Conservation (phyloP, 2,113 vertebrate species). For the Mus spicilegus region DNA sequence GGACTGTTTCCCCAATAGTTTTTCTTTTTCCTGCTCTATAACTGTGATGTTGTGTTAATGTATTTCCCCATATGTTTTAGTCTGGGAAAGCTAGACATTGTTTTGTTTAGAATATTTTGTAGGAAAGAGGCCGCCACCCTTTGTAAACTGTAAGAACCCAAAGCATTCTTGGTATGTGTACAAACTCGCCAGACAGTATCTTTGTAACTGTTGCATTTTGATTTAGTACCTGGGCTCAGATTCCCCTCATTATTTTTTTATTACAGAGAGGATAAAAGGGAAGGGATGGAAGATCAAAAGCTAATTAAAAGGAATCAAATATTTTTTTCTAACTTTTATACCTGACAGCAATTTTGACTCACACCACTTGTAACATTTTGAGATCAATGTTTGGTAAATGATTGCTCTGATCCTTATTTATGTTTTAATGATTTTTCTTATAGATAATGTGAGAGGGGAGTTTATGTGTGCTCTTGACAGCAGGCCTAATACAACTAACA, state of each 20-base stretch:
- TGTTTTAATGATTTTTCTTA: slow-evolving; percentile 61
- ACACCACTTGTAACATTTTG: slow-evolving; percentile 61
- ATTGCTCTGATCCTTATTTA: slow-evolving; percentile 77
- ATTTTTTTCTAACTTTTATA: slow-evolving; percentile 73
- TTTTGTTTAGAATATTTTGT: slow-evolving; percentile 44
- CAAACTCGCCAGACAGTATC: slow-evolving; percentile 52
- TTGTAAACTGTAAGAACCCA: slow-evolving; percentile 59
- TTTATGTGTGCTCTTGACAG: slow-evolving; percentile 25
- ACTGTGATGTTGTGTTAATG: neutral
- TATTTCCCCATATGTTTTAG: neutral
- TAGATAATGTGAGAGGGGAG: slow-evolving; percentile 19
- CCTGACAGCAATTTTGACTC: slow-evolving; percentile 66
- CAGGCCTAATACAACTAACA: slow-evolving; percentile 51
- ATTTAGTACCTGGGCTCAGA: slow-evolving; percentile 73
- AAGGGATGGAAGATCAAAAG: slow-evolving; percentile 75
- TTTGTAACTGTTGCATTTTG: slow-evolving; percentile 72
- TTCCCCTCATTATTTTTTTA: slow-evolving; percentile 78
- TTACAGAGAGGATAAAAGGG: slow-evolving; percentile 73
- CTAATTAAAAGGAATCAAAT: slow-evolving; percentile 83
- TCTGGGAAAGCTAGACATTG: slow-evolving; percentile 55
- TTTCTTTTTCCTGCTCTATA: neutral
- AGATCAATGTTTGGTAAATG: slow-evolving; percentile 76
- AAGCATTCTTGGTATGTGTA: slow-evolving; percentile 40
- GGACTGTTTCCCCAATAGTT: neutral
- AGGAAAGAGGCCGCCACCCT: neutral